Evolutionary conservation across 2,797 vertebrate genomes (phyloP), one percentile per base, ranked within the genome.

Genomic region (Rhinoraja longicauda): DNA sequence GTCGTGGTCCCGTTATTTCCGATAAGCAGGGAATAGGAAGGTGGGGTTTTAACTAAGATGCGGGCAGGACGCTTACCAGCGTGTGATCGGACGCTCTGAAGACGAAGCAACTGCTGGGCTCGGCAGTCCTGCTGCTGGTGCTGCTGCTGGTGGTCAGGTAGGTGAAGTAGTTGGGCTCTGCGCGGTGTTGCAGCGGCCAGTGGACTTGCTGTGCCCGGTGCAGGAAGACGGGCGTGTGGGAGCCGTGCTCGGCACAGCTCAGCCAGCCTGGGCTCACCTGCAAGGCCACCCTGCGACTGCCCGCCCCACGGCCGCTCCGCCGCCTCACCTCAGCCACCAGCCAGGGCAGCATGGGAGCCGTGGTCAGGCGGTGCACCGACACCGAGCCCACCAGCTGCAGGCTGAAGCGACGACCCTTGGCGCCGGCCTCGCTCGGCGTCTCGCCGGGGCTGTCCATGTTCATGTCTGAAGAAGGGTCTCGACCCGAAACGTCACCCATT

Each of bases 291-390:
- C 95, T 96, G 82, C 92, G 95, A 93, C 93, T 95, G 95, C 90
- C 93, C 95, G 94, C 93, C 93, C 94, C 91, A 1, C 62, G 59
- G 10, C 93, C 15, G 12, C 95, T 96, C 84, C 96, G 95, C 81
- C 94, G 96, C 73, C 96, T 96, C 93, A 99, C 97, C 95, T 99
- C 98, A 0, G 98, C 97, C 95, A 99, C 97, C 81, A 99, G 97
- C 99, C 99, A 99, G 0, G 99, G 98, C 91, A 99, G 96, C 97
- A 99, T 98, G 92, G 98, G 95, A 98, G 98, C 98, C 81, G 98
- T 98, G 94, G 98, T 99, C 79, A 98, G 96, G 1, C 96, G 94
- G 93, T 99, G 98, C 72, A 99, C 97, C 0, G 96, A 95, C 93
- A 98, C 94, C 32, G 96, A 98, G 62, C 98, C 98, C 9, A 97